Conservation (phyloP, 1,140 invertebrate genomes). For the Drosophila kepulauana region DNA sequence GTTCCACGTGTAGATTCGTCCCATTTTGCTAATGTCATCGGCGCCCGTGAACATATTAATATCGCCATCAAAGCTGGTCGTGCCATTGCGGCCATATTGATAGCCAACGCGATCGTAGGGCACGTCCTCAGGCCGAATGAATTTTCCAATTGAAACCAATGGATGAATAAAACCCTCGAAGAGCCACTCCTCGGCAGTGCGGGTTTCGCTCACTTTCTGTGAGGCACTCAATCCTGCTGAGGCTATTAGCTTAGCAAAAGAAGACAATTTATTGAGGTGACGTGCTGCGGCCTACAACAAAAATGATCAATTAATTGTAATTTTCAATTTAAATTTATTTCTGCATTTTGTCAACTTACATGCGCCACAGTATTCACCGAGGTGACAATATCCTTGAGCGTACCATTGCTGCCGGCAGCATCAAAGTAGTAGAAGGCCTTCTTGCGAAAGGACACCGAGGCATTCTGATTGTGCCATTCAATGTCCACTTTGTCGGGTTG, state of each 20-base stretch:
- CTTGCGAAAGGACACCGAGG: constrained; percentile 93
- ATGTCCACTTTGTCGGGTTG: constrained; percentile 90
- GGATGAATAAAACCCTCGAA: constrained; percentile 92
- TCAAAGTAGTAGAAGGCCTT: constrained; percentile 92
- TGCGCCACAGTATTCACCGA: constrained; percentile 92
- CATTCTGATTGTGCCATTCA: constrained; percentile 89
- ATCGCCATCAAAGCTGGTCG: constrained; percentile 89
- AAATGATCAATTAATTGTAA: neutral
- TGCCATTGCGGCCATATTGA: constrained; percentile 92
- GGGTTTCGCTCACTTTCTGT: constrained; percentile 87
- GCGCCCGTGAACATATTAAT: constrained; percentile 91
- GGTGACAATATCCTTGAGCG: constrained; percentile 90
- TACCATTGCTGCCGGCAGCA: constrained; percentile 89
- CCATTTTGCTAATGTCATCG: constrained; percentile 87
- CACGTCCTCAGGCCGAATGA: constrained; percentile 80
- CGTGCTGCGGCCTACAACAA: constrained; percentile 88
- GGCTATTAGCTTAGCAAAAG: constrained; percentile 32
- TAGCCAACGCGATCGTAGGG: constrained; percentile 90
- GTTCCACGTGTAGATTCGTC: constrained; percentile 90
- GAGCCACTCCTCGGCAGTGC: constrained; percentile 89
- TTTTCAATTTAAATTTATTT: neutral
- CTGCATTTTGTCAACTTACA: constrained; percentile 86
- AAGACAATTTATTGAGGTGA: constrained; percentile 1
- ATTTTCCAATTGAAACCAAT: constrained; percentile 88
- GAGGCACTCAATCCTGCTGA: constrained; percentile 52